Evolutionary conservation across 2,888 invertebrate species (phyloP).

Genomic region (Resseliella maxima): DNA sequence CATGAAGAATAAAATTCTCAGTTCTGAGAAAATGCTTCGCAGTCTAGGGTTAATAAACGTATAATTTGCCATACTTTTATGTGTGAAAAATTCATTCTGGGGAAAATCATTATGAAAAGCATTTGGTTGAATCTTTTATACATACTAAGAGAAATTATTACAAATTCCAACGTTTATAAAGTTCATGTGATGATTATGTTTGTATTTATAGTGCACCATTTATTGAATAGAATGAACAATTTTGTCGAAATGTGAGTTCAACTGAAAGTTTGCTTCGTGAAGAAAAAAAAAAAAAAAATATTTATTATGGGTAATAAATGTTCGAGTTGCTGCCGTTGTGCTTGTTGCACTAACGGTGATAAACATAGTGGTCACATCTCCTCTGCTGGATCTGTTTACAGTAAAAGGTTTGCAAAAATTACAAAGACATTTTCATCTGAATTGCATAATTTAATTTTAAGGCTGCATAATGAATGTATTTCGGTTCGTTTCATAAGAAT

Average conservation of each 20-base stretch:
- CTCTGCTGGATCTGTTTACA: slow-evolving; percentile 66
- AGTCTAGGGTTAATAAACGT: too few species aligned
- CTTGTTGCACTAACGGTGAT: slow-evolving; percentile 62
- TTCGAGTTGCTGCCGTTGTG: slow-evolving; percentile 67
- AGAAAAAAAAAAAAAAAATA: neutral
- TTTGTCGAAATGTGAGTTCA: neutral
- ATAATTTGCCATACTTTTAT: too few species aligned
- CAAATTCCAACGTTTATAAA: too few species aligned
- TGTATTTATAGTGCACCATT: neutral
- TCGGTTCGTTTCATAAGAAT: too few species aligned
- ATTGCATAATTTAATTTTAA: too few species aligned
- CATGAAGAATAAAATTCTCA: too few species aligned
- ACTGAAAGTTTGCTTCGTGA: neutral
- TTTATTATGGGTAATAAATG: slow-evolving; percentile 67
- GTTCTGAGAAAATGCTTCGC: too few species aligned
- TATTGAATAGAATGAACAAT: neutral
- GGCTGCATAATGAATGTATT: too few species aligned
- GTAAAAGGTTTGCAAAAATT: slow-evolving; percentile 63
- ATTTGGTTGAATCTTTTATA: too few species aligned
- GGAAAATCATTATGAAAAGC: too few species aligned
- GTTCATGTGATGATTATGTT: neutral
- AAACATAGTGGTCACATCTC: slow-evolving; percentile 66
- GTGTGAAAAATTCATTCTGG: too few species aligned
- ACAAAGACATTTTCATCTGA: neutral
- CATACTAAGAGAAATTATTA: too few species aligned